Evolutionary conservation across 1,140 invertebrate genomes (phyloP), one percentile per base, ranked within the genome.

Genomic region (Sarcophaga bullata): DNA sequence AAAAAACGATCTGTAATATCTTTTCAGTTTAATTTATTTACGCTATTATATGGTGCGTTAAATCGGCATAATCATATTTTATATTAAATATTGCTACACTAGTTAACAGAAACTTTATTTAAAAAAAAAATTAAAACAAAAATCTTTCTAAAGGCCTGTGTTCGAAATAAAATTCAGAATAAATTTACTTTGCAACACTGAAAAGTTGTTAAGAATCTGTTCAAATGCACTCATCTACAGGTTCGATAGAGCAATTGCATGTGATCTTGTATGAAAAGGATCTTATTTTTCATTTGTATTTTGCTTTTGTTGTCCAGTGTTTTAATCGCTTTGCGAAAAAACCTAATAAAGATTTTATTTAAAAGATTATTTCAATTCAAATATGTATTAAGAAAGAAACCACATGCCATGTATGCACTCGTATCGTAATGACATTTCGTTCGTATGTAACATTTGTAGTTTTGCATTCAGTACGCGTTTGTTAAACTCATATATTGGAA

Each of bases 381-480:
- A n/a, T n/a, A 15, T n/a, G 6, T 58, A 58, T 58, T 58, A 58
- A 58, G 25, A 37, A 58, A 13, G 54, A 3, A 58, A n/a, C 54
- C 54, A 58, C n/a, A 58, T 58, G 54, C n/a, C 15, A 13, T 13
- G 54, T 37, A 37, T 37, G 25, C 25, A 37, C 54, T 15, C 54
- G 7, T 58, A 58, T 58, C 54, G 54, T 8, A n/a, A 58, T 58
- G 54, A 58, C 54, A 58, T 58, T 58, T 58, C 1, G 54, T 15
- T 58, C n/a, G 54, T 58, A 58, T 58, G 54, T 58, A 58, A 58
- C n/a, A 58, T 58, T n/a, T n/a, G 54, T 37, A 37, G 25, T 58
- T 13, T 58, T 58, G 13, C 54, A 13, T 58, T 3, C 54, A 58
- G 15, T 37, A 37, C 4, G 25, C 54, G 1, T 58, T 15, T n/a